phyloP scores from a whole-genome alignment of 1,140 invertebrate species.

The Pristionchus pacificus region DNA sequence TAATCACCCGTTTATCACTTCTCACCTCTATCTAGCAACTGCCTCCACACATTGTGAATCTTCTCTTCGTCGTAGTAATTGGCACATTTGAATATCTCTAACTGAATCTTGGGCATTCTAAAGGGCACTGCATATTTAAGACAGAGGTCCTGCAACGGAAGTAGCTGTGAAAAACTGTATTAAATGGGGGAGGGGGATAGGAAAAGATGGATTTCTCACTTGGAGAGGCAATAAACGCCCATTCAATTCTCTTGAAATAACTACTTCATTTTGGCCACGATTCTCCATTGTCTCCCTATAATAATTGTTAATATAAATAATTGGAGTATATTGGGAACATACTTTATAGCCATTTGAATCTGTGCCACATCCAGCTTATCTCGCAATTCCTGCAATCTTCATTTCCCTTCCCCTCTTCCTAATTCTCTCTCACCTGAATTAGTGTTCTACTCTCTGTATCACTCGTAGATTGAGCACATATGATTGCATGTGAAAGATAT shows the following conservation, averaged over 20 bases:
- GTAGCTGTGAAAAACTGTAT: too few relatives aligned
- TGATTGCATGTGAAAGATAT: conserved; percentile 86
- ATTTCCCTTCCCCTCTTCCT: not conserved
- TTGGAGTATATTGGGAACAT: conserved; percentile 17
- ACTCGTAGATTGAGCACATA: conserved; percentile 66
- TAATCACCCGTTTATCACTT: too few relatives aligned
- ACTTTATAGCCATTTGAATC: conserved; percentile 45
- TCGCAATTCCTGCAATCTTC: conserved; percentile 65
- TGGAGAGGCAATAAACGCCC: not conserved
- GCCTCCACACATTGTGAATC: conserved; percentile 63
- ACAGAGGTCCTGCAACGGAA: not conserved
- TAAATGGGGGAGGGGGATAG: too few relatives aligned
- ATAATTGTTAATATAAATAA: not conserved
- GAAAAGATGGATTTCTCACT: not conserved
- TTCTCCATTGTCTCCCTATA: not conserved
- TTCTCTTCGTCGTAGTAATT: conserved; percentile 62
- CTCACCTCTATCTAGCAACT: conserved; percentile 64
- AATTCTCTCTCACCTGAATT: conserved; percentile 80
- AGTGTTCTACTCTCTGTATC: conserved; percentile 62
- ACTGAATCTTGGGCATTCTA: conserved; percentile 59
- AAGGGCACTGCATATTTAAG: conserved; percentile 9
- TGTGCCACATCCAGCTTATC: conserved; percentile 75
- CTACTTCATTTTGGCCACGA: not conserved
- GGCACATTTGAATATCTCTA: conserved; percentile 64
- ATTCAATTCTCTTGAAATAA: not conserved